phyloP scores from a whole-genome alignment of 2,888 invertebrate species.

The Chrysodeixis includens region DNA sequence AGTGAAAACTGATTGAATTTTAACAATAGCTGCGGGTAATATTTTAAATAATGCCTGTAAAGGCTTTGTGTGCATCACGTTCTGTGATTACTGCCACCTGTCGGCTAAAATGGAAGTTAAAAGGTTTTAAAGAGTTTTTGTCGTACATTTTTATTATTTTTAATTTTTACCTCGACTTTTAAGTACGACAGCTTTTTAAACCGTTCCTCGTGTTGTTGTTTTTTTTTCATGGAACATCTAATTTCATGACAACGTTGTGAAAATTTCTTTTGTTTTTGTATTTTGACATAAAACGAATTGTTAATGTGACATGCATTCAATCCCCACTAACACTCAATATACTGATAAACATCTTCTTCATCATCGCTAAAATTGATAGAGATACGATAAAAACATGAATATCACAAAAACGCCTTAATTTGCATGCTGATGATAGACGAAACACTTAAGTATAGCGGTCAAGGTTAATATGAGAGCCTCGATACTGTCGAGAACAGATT shows the following conservation, averaged over 20 bases:
- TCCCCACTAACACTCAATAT: too few species aligned
- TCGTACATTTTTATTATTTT: neutral
- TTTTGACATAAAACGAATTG: too few species aligned
- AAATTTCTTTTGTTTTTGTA: too few species aligned
- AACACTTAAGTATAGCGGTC: conserved; percentile 19
- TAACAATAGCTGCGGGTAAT: conserved; percentile 24
- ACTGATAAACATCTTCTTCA: too few species aligned
- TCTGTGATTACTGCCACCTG: conserved; percentile 41
- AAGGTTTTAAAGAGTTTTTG: conserved; percentile 8
- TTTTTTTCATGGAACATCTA: too few species aligned
- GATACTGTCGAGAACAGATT: conserved; percentile 17
- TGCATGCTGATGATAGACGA: conserved; percentile 46
- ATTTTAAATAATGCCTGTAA: conserved; percentile 31
- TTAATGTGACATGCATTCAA: too few species aligned
- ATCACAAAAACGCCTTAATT: conserved; percentile 24
- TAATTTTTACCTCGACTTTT: neutral
- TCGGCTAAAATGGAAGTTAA: conserved; percentile 12
- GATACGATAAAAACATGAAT: conserved; percentile 10
- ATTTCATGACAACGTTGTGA: too few species aligned
- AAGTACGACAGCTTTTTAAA: too few species aligned
- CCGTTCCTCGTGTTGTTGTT: too few species aligned
- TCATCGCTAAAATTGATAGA: neutral
- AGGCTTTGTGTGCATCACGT: conserved; percentile 18
- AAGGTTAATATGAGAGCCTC: conserved; percentile 37
- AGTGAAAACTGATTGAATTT: conserved; percentile 12